Base-by-base conservation (phyloP, 1,140 invertebrate genomes). In the Eueides isabella region DNA sequence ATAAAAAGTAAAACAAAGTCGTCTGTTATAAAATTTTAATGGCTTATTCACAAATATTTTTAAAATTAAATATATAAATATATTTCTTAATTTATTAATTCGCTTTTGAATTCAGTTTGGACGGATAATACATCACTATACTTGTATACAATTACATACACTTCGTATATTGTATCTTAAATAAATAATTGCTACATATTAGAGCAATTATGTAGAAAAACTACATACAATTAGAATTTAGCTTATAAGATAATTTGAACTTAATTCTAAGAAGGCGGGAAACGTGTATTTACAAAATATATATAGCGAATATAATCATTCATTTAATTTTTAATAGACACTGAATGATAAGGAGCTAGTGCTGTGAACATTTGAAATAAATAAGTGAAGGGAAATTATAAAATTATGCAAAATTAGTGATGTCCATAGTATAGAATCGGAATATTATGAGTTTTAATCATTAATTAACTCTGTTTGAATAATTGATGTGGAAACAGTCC, bases 51-150 rank as follows among this genome's bases (percentile, higher is more conserved):
- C 75, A 55, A 76, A 75, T 41, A 71, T 75, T 67, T 77, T 80
- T 84, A 84, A 65, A 76, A 78, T 80, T 75, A 77, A 75, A 83
- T 83, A 89, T 86, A 87, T 89, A 89, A 89, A 91, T 90, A 87
- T 72, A 81, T 82, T 75, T 78, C 76, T 85, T 92, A 92, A 92
- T 75, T 91, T 87, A 91, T 85, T 86, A 87, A 87, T 87, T 86
- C 82, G 79, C 74, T 78, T 77, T 77, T 75, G 80, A 80, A 75
- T 80, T 71, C 63, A 82, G 78, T 85, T 87, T 85, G 90, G 89
- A 92, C 89, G 89, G 82, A 78, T 68, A 64, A 28, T 74, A 70
- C 80, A 90, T 90, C 85, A 90, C 23, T 55, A 55, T 38, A n/a
- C n/a, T 31, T 31, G 3, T 38, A 5, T 55, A 55, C 12, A 55